A percentile compares a stretch with the other conserved stretches of the same genome.
Conservation (phyloP, 2,888 invertebrate genomes). For the Bruchidius siliquastri region DNA sequence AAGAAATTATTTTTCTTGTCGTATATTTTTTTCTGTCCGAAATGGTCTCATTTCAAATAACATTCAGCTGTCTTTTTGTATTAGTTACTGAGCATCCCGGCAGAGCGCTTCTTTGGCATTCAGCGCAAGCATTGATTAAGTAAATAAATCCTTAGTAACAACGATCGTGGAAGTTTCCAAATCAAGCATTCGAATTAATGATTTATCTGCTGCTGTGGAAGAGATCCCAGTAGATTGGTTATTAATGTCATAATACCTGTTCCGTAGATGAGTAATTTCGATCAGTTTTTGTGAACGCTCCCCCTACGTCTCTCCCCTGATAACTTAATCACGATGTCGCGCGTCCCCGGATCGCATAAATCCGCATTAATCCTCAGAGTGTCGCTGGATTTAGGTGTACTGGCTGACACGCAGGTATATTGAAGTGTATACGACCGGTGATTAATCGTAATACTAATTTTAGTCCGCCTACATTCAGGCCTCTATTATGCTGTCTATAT, state of each 20-base stretch:
- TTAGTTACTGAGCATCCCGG: no score
- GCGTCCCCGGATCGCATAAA: neutral
- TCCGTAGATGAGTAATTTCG: neutral
- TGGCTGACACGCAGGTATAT: neutral
- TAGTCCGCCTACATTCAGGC: neutral
- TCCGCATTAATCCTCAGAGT: neutral
- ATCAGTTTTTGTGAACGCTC: neutral
- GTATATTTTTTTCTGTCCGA: no score
- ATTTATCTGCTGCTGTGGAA: neutral
- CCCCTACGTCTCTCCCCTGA: neutral
- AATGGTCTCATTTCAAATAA: no score
- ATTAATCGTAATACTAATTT: neutral
- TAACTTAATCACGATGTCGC: neutral
- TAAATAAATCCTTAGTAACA: no score
- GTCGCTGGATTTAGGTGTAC: neutral
- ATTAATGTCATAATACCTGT: neutral
- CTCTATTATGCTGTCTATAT: neutral
- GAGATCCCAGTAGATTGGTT: neutral
- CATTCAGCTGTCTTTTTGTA: no score
- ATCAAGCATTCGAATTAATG: no score
- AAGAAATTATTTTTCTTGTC: no score
- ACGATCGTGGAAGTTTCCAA: no score
- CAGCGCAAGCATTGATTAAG: no score
- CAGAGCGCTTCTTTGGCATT: no score
- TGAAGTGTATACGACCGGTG: neutral